Evolutionary conservation across 2,113 vertebrate genomes (phyloP).

Genomic region (Ahaetulla prasina): DNA sequence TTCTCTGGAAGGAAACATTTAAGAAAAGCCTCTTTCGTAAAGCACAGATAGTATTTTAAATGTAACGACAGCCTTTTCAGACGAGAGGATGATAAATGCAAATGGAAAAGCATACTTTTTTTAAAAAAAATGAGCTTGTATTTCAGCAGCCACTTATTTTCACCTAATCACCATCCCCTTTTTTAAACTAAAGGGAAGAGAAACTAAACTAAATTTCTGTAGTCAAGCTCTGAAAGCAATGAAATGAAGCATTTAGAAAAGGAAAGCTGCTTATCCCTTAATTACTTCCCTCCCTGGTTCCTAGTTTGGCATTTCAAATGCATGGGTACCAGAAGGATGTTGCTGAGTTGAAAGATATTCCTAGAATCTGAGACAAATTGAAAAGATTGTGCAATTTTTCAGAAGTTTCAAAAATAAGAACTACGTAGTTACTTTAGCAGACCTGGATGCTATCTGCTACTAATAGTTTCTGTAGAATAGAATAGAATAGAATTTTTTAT

Average conservation of each 20-base stretch:
- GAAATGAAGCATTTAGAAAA: background rate
- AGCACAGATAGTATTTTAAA: conserved; percentile 64
- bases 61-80: conserved; percentile 35
- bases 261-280: background rate
- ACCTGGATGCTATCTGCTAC: background rate
- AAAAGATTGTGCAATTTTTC: background rate
- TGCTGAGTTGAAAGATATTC: background rate
- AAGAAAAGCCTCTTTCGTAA: conserved; percentile 58
- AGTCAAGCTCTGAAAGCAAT: background rate
- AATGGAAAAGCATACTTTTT: background rate
- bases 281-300: background rate
- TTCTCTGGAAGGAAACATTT: conserved; percentile 40
- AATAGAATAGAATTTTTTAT: no score
- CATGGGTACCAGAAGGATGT: background rate
- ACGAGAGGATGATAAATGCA: conserved; percentile 47
- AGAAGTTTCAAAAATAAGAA: background rate
- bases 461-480: background rate
- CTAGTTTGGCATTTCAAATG: background rate
- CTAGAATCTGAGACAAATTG: background rate
- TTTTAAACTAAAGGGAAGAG: background rate
- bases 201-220: background rate
- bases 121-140: background rate
- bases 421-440: background rate
- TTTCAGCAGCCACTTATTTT: background rate
- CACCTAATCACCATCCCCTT: background rate